A percentile compares a stretch with the other conserved stretches of the same genome.
These are phyloP conservation scores for Percopsis omiscomaycus DNA, from an alignment of 2,797 vertebrate species.

Conservation along the genomic window DNA sequence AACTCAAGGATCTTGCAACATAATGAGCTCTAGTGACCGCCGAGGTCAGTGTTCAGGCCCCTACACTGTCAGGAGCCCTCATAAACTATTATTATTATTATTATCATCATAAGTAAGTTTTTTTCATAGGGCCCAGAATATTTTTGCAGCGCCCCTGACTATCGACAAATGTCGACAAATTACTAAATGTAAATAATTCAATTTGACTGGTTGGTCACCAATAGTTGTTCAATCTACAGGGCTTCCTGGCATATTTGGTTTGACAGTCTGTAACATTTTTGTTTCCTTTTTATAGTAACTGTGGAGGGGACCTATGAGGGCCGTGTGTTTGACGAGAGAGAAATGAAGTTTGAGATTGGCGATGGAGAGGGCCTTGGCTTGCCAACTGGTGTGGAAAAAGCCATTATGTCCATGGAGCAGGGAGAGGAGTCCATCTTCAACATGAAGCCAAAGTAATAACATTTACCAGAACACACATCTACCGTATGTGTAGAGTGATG, in stretches of 20 bases:
- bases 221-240: neutral
- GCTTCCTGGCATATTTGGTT: neutral
- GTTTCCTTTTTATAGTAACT: constrained; percentile 71
- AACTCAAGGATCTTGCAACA: no score
- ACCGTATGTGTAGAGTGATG: neutral
- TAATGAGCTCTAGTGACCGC: no score
- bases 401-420: constrained; percentile 92
- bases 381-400: constrained; percentile 89
- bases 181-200: no score
- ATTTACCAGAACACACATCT: neutral
- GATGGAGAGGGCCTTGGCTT: constrained; percentile 86
- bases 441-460: constrained; percentile 86
- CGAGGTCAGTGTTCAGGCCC: no score
- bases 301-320: constrained; percentile 82
- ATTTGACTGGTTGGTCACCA: no score
- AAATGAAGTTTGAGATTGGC: constrained; percentile 89
- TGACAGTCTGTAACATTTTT: constrained; percentile 10
- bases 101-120: no score
- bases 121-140: no score
- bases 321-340: constrained; percentile 85
- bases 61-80: no score
- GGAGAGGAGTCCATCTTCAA: constrained; percentile 87
- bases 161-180: no score
- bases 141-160: no score
- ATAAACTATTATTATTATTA: no score